Conservation (phyloP, 2,888 invertebrate species). For the Xanthostigma xanthostigma region DNA sequence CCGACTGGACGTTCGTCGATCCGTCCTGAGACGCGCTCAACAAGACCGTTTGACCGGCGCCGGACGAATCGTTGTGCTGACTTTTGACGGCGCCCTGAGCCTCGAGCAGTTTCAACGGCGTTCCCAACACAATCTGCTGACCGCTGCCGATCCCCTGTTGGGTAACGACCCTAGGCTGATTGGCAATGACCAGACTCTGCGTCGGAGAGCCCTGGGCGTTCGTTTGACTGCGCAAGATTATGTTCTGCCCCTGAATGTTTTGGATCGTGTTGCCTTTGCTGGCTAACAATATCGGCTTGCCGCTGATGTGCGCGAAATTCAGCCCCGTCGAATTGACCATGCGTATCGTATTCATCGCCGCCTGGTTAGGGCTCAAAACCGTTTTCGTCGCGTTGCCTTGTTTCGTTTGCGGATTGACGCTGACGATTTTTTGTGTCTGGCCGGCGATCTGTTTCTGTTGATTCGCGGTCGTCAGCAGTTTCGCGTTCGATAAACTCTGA, state of each 20-base stretch:
- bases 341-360: slow-evolving; percentile 25
- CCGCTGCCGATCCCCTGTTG: neutral
- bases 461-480: slow-evolving; percentile 14
- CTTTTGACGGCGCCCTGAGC: neutral
- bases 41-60: slow-evolving; percentile 19
- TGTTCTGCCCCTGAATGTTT: slow-evolving; percentile 28
- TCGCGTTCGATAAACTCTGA: slow-evolving; percentile 22
- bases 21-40: slow-evolving; percentile 19
- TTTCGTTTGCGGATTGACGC: neutral
- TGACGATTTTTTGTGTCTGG: slow-evolving; percentile 5
- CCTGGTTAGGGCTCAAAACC: slow-evolving; percentile 7
- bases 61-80: neutral
- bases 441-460: neutral
- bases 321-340: slow-evolving; percentile 34
- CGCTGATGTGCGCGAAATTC: slow-evolving; percentile 37
- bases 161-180: neutral
- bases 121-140: slow-evolving; percentile 8
- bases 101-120: slow-evolving; percentile 6
- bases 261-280: slow-evolving; percentile 28
- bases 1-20: slow-evolving; percentile 18
- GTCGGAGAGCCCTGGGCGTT: slow-evolving; percentile 14
- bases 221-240: slow-evolving; percentile 28
- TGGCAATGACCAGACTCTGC: slow-evolving; percentile 4
- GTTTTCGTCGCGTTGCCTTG: slow-evolving; percentile 11
- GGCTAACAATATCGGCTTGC: slow-evolving; percentile 39